phyloP scores from a whole-genome alignment of 2,888 invertebrate species.

The Anthrax anthrax region DNA sequence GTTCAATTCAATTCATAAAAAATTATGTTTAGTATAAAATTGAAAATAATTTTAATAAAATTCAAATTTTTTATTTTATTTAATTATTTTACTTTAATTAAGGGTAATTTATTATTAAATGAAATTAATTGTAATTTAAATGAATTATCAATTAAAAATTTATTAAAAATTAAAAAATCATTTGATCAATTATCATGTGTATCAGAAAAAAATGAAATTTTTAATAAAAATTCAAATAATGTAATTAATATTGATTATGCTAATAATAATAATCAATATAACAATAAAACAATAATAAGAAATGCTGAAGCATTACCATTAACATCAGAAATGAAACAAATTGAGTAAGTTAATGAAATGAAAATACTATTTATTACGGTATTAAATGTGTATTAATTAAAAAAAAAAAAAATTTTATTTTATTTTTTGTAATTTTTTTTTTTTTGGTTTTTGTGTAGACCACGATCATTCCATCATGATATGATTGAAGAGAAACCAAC shows the following conservation, averaged over 20 bases:
- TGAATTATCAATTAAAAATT: constrained; percentile 52
- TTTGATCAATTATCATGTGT: constrained; percentile 18
- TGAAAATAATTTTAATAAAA: no score
- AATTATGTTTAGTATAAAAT: no score
- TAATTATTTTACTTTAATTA: no score
- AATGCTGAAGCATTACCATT: constrained; percentile 18
- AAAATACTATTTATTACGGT: no score
- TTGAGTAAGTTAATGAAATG: not conserved
- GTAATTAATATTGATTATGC: no score
- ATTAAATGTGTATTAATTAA: not conserved
- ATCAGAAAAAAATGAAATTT: no score
- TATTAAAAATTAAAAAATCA: constrained; percentile 43
- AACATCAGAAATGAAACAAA: not conserved
- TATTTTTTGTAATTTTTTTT: not conserved
- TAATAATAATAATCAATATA: no score
- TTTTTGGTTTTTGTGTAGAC: not conserved
- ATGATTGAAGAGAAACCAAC: constrained; percentile 39
- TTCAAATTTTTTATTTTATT: no score
- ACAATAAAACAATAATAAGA: no score
- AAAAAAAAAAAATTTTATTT: not conserved
- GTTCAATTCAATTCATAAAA: no score
- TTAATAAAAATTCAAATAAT: no score
- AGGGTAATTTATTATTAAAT: no score
- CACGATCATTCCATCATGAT: constrained; percentile 11
- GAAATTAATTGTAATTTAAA: constrained; percentile 38